Evolutionary conservation across 2,888 invertebrate species (phyloP).

Genomic region (Aromia moschata): DNA sequence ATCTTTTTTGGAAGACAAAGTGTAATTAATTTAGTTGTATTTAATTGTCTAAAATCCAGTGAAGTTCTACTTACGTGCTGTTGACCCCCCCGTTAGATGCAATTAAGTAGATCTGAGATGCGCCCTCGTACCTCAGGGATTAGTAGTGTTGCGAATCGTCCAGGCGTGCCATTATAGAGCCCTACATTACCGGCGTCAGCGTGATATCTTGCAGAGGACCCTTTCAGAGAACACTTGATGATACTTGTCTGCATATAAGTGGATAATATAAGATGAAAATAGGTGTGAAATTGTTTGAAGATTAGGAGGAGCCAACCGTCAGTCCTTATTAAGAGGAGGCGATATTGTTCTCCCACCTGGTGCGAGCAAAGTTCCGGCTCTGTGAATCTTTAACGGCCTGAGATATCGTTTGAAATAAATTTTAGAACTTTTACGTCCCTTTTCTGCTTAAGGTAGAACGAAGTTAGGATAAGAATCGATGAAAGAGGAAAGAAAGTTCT

Average conservation of each 20-base stretch:
- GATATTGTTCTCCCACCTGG: not conserved
- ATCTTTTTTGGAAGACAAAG: too few species aligned
- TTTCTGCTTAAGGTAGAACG: too few species aligned
- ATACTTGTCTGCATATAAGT: slow-evolving; percentile 52
- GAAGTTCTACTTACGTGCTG: too few species aligned
- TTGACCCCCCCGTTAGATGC: slow-evolving; percentile 7
- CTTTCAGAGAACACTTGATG: slow-evolving; percentile 44
- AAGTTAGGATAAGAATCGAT: too few species aligned
- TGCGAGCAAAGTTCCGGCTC: not conserved
- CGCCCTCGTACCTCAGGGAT: slow-evolving; percentile 16
- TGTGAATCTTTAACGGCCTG: not conserved
- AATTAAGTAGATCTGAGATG: slow-evolving; percentile 17
- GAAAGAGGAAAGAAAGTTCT: too few species aligned
- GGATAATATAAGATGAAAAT: slow-evolving; percentile 55
- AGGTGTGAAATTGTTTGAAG: slow-evolving; percentile 59
- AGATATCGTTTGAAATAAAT: not conserved
- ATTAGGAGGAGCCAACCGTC: slow-evolving; percentile 44
- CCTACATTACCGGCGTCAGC: slow-evolving; percentile 42
- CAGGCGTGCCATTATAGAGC: slow-evolving; percentile 37
- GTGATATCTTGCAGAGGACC: slow-evolving; percentile 43
- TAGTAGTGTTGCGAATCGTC: slow-evolving; percentile 34
- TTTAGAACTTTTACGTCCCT: not conserved
- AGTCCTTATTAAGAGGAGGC: slow-evolving; percentile 34
- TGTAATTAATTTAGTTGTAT: too few species aligned
- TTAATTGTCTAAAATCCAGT: too few species aligned